phyloP scores from a whole-genome alignment of 2,888 invertebrate genomes.

The Cybosia mesomella region DNA sequence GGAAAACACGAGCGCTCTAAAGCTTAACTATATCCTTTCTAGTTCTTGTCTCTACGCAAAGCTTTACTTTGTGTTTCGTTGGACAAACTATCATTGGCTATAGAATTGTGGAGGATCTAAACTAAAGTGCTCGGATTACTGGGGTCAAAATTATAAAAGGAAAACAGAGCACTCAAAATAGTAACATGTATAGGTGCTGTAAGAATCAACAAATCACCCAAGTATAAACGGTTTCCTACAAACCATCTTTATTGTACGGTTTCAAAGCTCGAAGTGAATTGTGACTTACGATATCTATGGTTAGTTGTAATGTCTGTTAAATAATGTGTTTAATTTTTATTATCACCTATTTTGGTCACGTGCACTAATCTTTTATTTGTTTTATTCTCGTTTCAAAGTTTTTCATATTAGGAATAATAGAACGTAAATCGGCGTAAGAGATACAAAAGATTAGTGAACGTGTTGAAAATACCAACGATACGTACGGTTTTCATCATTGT shows the following conservation, averaged over 20 bases:
- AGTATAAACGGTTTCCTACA: constrained; percentile 53
- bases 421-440: neutral
- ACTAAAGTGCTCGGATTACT: constrained; percentile 66
- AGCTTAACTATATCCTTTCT: constrained; percentile 72
- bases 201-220: constrained; percentile 60
- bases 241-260: constrained; percentile 70
- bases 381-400: neutral
- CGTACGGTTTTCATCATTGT: constrained; percentile 86
- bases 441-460: constrained; percentile 56
- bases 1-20: constrained; percentile 74
- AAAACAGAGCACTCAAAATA: constrained; percentile 65
- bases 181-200: constrained; percentile 59
- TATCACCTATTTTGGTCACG: constrained; percentile 57
- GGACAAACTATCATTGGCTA: constrained; percentile 56
- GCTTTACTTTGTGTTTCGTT: constrained; percentile 68
- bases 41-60: constrained; percentile 77
- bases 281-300: constrained; percentile 86
- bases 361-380: constrained; percentile 68
- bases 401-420: constrained; percentile 2
- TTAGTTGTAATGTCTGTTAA: constrained; percentile 75
- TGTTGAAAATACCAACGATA: constrained; percentile 65
- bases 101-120: constrained; percentile 61
- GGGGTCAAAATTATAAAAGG: constrained; percentile 63
- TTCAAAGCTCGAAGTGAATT: constrained; percentile 73
- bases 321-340: constrained; percentile 51